Evolutionary conservation across 23 tunicate species (phyloP).

Genomic region (Ciona savignyi): DNA sequence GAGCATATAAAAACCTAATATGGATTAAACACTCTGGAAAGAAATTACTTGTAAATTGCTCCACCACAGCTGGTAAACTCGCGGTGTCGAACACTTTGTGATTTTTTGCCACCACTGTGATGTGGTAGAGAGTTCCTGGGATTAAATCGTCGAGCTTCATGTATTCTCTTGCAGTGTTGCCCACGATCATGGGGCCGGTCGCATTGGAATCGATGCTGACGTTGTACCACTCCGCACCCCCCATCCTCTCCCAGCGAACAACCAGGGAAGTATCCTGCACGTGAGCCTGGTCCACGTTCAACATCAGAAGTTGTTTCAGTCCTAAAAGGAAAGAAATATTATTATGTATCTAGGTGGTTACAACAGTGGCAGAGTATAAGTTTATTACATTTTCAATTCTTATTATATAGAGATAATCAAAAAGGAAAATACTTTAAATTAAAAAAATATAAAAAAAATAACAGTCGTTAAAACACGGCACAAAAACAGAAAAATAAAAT

Average conservation of each 20-base stretch:
- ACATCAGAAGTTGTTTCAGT: slow-evolving; percentile 22
- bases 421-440: no score
- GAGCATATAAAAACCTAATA: background rate
- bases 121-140: slow-evolving; percentile 63
- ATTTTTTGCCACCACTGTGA: slow-evolving; percentile 51
- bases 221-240: slow-evolving; percentile 61
- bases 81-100: slow-evolving; percentile 26
- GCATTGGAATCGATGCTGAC: slow-evolving; percentile 24
- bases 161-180: slow-evolving; percentile 1
- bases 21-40: background rate
- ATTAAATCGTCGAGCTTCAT: slow-evolving; percentile 23
- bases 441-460: no score
- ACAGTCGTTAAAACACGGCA: no score
- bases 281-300: slow-evolving; percentile 51
- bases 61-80: slow-evolving; percentile 47
- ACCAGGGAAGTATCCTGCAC: slow-evolving; percentile 73
- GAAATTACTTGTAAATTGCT: slow-evolving; percentile 63
- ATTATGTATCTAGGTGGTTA: no score
- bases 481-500: no score
- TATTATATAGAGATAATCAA: no score
- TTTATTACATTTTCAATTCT: no score
- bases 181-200: slow-evolving; percentile 13
- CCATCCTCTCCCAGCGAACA: slow-evolving; percentile 51
- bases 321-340: slow-evolving; percentile 42
- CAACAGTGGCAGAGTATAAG: no score